Evolutionary conservation across 2,113 vertebrate genomes (phyloP).

Genomic region (Periophthalmus modestus): DNA sequence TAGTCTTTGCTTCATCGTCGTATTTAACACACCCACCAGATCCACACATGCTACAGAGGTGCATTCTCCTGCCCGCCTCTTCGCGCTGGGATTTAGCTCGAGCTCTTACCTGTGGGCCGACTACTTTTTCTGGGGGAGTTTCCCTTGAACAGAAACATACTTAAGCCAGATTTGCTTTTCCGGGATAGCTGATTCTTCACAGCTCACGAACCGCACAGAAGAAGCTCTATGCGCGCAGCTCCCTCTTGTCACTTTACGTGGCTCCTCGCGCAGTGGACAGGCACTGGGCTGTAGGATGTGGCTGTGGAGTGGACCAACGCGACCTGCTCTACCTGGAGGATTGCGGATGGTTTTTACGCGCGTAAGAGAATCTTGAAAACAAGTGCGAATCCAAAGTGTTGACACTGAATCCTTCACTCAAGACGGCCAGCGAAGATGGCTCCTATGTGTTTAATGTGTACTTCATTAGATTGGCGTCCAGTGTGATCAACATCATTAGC

Average conservation of each 20-base stretch:
- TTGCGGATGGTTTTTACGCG: constrained; percentile 42
- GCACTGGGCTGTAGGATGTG: constrained; percentile 51
- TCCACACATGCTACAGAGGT: constrained; percentile 68
- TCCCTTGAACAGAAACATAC: constrained; percentile 14
- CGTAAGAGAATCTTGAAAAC: constrained; percentile 21
- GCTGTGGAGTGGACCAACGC: constrained; percentile 53
- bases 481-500: constrained; percentile 76
- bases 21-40: constrained; percentile 89
- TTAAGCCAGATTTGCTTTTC: constrained; percentile 13
- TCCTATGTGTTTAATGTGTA: constrained; percentile 71
- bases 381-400: constrained; percentile 51
- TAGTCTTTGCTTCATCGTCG: constrained; percentile 78
- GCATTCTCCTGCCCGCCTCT: constrained; percentile 63
- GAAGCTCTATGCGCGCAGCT: constrained; percentile 38
- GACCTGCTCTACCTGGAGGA: constrained; percentile 65
- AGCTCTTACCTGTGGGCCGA: constrained; percentile 72
- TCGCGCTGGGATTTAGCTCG: constrained; percentile 65
- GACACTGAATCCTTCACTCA: constrained; percentile 74
- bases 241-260: not conserved
- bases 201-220: constrained; percentile 18
- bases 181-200: constrained; percentile 18
- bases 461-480: constrained; percentile 74
- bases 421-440: constrained; percentile 77
- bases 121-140: constrained; percentile 59
- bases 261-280: constrained; percentile 2